Evolutionary conservation across 1,140 invertebrate species (phyloP).

Genomic region (Drosophila trapezifrons): DNA sequence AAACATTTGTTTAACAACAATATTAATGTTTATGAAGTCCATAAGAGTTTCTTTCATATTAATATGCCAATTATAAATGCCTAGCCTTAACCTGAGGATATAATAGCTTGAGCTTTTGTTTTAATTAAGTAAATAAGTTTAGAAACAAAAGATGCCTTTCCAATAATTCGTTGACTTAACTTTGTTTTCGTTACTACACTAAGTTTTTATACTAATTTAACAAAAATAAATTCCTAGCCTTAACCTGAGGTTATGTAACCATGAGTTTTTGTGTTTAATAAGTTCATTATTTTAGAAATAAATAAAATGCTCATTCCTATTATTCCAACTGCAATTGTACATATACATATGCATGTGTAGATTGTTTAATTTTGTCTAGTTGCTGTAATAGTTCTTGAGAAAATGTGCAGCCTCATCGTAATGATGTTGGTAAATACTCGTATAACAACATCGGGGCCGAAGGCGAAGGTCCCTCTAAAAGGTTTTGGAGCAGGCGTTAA

Average conservation of each 20-base stretch:
- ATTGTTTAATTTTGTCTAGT: constrained; percentile 76
- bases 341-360: constrained; percentile 5
- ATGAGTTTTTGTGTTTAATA: not conserved
- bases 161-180: too few relatives aligned
- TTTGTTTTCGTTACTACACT: too few relatives aligned
- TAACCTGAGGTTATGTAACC: not conserved
- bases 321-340: not conserved
- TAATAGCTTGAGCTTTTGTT: too few relatives aligned
- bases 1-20: too few relatives aligned
- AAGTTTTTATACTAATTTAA: too few relatives aligned
- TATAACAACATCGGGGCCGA: constrained; percentile 43
- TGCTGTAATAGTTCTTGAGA: constrained; percentile 74
- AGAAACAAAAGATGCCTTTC: too few relatives aligned
- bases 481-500: constrained; percentile 70
- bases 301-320: constrained; percentile 5
- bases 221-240: not conserved
- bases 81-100: too few relatives aligned
- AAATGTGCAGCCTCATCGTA: constrained; percentile 78
- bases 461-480: constrained; percentile 43
- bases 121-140: too few relatives aligned
- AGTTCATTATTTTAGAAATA: not conserved
- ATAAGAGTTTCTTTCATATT: not conserved
- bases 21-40: not conserved
- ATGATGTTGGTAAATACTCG: constrained; percentile 74
- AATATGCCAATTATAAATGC: too few relatives aligned